These are phyloP conservation scores for Artibeus lituratus DNA, from an alignment of 2,797 vertebrate genomes.

Conservation along the genomic window DNA sequence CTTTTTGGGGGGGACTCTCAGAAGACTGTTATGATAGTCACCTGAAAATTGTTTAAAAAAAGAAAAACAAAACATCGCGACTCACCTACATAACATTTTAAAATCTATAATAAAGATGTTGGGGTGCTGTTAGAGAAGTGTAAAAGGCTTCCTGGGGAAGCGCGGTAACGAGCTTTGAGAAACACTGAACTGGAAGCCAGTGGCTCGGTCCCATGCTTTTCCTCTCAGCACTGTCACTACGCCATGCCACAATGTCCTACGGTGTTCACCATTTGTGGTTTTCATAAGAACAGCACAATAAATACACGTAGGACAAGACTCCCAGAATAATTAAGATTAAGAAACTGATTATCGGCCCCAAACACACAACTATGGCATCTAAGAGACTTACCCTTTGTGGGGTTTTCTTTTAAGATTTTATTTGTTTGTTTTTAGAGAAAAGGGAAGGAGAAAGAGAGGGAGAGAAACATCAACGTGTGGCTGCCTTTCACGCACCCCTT, in stretches of 20 bases:
- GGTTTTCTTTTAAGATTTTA: no score
- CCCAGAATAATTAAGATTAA: background rate
- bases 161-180: background rate
- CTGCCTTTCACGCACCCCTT: no score
- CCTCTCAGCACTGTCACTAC: background rate
- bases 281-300: background rate
- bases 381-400: background rate
- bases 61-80: no score
- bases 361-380: conserved; percentile 12
- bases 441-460: no score
- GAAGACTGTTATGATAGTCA: background rate
- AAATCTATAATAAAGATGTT: conserved; percentile 35
- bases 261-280: background rate
- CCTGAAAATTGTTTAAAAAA: background rate
- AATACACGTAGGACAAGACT: background rate
- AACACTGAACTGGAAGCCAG: background rate
- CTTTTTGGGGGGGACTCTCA: background rate
- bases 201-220: background rate
- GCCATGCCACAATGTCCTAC: background rate
- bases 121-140: background rate
- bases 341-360: conserved; percentile 28
- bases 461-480: no score
- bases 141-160: background rate
- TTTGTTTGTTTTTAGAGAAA: no score
- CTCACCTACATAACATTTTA: background rate